Conservation (phyloP, 2,797 vertebrate species). For the Acrocephalus scirpaceus region DNA sequence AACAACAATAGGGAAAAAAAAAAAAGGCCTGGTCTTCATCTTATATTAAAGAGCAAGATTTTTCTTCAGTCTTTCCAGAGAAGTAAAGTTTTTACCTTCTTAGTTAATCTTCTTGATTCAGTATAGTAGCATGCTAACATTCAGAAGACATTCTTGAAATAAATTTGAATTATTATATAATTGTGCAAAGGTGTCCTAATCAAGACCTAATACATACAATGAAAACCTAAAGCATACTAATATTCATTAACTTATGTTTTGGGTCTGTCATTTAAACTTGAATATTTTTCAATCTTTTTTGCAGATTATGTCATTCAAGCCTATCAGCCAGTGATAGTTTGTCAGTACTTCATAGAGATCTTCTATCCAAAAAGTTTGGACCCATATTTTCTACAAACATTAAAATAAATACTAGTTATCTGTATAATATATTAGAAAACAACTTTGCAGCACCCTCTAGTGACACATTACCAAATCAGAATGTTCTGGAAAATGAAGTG, state of each 20-base stretch:
- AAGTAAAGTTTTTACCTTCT: background rate
- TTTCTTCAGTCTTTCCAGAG: background rate
- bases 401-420: background rate
- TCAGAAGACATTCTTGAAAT: background rate
- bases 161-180: background rate
- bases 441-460: conserved; percentile 28
- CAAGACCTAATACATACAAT: background rate
- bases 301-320: background rate
- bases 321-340: background rate
- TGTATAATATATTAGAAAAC: background rate
- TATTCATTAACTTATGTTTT: background rate
- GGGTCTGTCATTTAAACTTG: background rate
- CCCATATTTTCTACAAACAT: background rate
- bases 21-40: background rate
- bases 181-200: background rate
- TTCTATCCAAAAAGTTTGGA: background rate
- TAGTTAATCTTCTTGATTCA: background rate
- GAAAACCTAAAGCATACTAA: background rate
- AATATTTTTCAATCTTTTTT: background rate
- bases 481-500: conserved; percentile 23
- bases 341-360: background rate
- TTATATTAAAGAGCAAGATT: background rate
- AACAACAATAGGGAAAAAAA: background rate
- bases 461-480: background rate
- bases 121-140: background rate